These are phyloP conservation scores for Drosophila nasuta DNA, from an alignment of 1,140 invertebrate genomes.

Conservation along the genomic window DNA sequence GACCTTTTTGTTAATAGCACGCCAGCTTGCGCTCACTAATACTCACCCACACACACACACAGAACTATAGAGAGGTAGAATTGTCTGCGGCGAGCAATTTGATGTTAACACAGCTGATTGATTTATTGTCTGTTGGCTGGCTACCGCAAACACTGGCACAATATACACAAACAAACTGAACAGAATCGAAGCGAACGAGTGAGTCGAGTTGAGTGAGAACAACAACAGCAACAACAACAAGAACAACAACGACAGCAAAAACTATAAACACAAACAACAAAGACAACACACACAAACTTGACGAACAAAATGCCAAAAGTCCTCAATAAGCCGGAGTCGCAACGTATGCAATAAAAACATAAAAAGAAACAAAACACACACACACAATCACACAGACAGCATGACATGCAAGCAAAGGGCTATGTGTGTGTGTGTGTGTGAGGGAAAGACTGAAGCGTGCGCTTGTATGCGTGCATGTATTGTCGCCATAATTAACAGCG, in stretches of 20 bases:
- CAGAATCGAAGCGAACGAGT: not conserved
- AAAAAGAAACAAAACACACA: slow-evolving; percentile 28
- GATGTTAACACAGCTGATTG: slow-evolving; percentile 79
- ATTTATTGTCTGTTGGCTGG: slow-evolving; percentile 75
- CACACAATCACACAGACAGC: slow-evolving; percentile 6
- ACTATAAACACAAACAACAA: slow-evolving; percentile 43
- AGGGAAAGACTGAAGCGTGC: slow-evolving; percentile 18
- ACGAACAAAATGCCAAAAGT: slow-evolving; percentile 70
- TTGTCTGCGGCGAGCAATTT: slow-evolving; percentile 73
- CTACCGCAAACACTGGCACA: slow-evolving; percentile 51
- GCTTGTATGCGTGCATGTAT: slow-evolving; percentile 67
- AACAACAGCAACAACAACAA: slow-evolving; percentile 19
- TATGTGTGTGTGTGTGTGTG: slow-evolving; percentile 9
- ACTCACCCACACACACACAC: slow-evolving; percentile 13
- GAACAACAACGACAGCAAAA: slow-evolving; percentile 5
- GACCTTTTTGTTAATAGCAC: slow-evolving; percentile 44
- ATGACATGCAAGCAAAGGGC: slow-evolving; percentile 39
- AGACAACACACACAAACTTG: slow-evolving; percentile 45
- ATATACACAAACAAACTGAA: slow-evolving; percentile 20
- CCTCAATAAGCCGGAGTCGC: slow-evolving; percentile 53
- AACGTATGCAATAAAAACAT: slow-evolving; percentile 72
- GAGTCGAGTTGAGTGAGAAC: slow-evolving; percentile 16
- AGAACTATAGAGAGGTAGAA: slow-evolving; percentile 23
- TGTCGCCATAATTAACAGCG: slow-evolving; percentile 77
- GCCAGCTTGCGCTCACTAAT: slow-evolving; percentile 24